A percentile compares a stretch with the other conserved stretches of the same genome.
phyloP scores from a whole-genome alignment of 53 echinoderm and acorn worm genomes.

The Luidia sarsii region DNA sequence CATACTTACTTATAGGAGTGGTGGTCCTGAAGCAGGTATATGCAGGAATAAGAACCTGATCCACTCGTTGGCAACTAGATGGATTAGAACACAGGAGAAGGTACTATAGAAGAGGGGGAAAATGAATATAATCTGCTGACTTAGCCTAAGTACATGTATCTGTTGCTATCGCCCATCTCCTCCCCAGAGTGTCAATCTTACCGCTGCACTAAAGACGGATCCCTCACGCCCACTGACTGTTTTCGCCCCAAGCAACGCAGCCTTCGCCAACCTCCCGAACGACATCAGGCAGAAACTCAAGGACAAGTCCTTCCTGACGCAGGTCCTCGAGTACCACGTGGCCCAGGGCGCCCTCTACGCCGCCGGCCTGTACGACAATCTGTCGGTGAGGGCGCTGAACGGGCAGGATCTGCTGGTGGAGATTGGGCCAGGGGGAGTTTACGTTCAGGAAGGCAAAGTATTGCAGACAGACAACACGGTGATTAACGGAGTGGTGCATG shows the following conservation, averaged over 20 bases:
- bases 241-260: constrained; percentile 67
- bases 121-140: too few species aligned
- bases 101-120: too few species aligned
- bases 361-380: constrained; percentile 67
- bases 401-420: constrained; percentile 49
- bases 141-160: too few species aligned
- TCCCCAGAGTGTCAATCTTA: constrained; percentile 67
- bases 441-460: constrained; percentile 39
- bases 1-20: too few species aligned
- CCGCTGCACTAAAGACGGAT: constrained; percentile 44
- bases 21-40: too few species aligned
- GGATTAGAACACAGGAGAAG: too few species aligned
- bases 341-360: constrained; percentile 56
- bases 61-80: too few species aligned
- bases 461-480: constrained; percentile 61
- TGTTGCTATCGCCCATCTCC: too few species aligned
- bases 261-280: constrained; percentile 55
- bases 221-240: constrained; percentile 65
- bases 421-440: constrained; percentile 56
- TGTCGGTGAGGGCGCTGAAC: constrained; percentile 35
- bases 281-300: constrained; percentile 34
- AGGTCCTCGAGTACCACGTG: constrained; percentile 70
- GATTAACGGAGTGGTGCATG: constrained; percentile 74
- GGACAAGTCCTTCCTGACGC: constrained; percentile 53
- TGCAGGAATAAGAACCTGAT: too few species aligned